Percentiles rank a stretch among this genome's conserved stretches.
Evolutionary conservation across 2,113 vertebrate genomes (phyloP).

Genomic region (Connochaetes taurinus): DNA sequence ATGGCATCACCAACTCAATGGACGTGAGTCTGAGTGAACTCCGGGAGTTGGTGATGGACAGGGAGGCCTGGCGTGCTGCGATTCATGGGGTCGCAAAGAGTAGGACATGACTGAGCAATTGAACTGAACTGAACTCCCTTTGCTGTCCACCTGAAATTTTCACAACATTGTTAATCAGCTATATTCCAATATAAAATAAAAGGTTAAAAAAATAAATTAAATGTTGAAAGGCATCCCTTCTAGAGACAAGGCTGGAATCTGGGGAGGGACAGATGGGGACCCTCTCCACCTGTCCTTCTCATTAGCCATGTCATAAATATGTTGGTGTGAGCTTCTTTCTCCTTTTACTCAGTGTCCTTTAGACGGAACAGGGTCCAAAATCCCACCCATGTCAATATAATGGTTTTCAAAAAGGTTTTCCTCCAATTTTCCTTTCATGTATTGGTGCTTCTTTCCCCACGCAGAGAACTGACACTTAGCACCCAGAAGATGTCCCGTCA

Average conservation of each 20-base stretch:
- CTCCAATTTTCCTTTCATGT: neutral
- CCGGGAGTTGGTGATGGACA: too few relatives aligned
- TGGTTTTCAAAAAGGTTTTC: neutral
- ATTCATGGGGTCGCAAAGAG: too few relatives aligned
- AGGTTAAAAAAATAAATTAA: neutral
- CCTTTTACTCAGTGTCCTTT: neutral
- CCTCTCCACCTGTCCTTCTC: neutral
- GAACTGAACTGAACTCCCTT: neutral
- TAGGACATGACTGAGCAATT: too few relatives aligned
- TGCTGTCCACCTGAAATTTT: neutral
- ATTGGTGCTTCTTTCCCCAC: neutral
- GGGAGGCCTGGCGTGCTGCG: too few relatives aligned
- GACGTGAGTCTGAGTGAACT: too few relatives aligned
- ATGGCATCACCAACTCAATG: too few relatives aligned
- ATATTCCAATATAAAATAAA: neutral
- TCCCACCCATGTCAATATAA: neutral
- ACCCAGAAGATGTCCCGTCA: neutral
- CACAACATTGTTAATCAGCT: neutral
- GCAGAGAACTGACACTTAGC: neutral
- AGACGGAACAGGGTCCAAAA: neutral
- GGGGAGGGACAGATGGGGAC: accelerated
- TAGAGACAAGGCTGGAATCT: neutral
- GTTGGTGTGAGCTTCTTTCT: neutral
- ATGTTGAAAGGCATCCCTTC: neutral
- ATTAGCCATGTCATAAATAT: accelerated